Conservation (phyloP, 2,113 vertebrate species). For the Grammatotria lemairii region DNA sequence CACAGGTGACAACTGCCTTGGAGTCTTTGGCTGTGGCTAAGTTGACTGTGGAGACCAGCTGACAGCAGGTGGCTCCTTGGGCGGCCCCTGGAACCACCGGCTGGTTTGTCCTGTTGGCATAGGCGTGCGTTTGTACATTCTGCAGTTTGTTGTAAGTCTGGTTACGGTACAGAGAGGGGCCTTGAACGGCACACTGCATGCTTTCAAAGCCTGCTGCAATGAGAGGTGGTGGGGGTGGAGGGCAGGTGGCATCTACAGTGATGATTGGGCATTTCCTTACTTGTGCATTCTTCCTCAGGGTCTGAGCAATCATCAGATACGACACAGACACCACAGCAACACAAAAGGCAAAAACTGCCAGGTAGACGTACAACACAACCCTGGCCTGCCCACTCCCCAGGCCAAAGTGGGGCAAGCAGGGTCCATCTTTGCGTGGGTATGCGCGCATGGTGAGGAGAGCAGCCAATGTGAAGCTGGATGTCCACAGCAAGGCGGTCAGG, state of each 20-base stretch:
- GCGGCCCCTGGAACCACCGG: constrained; percentile 64
- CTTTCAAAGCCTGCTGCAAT: constrained; percentile 61
- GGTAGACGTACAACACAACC: constrained; percentile 82
- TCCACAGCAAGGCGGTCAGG: constrained; percentile 86
- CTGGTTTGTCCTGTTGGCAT: constrained; percentile 59
- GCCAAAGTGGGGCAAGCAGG: constrained; percentile 88
- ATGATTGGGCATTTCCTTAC: constrained; percentile 78
- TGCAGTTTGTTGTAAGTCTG: constrained; percentile 83
- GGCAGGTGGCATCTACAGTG: constrained; percentile 73
- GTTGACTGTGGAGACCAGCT: constrained; percentile 80
- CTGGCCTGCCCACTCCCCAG: constrained; percentile 71
- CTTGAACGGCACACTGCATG: constrained; percentile 67
- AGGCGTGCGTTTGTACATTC: constrained; percentile 73
- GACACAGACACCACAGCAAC: constrained; percentile 85
- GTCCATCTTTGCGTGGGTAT: constrained; percentile 73
- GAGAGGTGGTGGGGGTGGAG: constrained; percentile 69
- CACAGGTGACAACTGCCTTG: constrained; percentile 85
- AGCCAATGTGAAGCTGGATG: constrained; percentile 88
- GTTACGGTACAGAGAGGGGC: constrained; percentile 83
- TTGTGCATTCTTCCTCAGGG: constrained; percentile 83
- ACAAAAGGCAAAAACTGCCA: constrained; percentile 88
- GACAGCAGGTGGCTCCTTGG: constrained; percentile 72
- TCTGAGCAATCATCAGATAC: constrained; percentile 89
- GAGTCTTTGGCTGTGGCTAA: constrained; percentile 87
- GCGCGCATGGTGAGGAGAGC: constrained; percentile 81